Evolutionary conservation across 1,140 invertebrate species (phyloP), one percentile per base, ranked within the genome.

Genomic region (Penaeus vannamei): DNA sequence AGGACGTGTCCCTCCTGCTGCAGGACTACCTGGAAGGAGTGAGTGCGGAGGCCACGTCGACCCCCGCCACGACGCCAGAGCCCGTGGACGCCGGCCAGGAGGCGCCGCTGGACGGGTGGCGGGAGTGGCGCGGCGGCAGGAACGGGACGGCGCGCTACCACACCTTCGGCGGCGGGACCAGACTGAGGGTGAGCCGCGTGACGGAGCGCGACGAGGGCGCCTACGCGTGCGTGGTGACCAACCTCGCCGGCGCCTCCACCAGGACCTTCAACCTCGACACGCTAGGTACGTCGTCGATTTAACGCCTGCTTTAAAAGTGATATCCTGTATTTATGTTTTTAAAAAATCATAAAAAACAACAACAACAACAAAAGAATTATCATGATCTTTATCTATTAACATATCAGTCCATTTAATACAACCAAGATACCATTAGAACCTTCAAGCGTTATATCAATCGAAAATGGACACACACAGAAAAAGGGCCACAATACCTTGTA

Each of bases 211-310:
- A 89, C n/a, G 87, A 89, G n/a, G 87, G 87, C 12, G 23, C 84
- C 5, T 89, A 89, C 60, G 66, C 83, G 0, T 89, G 87, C 64
- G 82, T 84, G 76, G 87, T 89, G n/a, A 29, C 69, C 22, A 89
- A 89, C 61, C 64, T 79, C 61, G 87, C 87, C 23, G 87, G 87
- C 7, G 12, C 60, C 17, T 64, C 87, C 14, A 79, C 87, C 19
- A 84, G 77, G 59, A 89, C 82, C n/a, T 89, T 89, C 61, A 64
- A 60, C 23, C 32, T 89, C 23, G 87, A 89, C 64, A 81, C 76
- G 8, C 62, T 89, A n/a, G 87, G 87, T 89, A 19, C 62, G 87
- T 80, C 32, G 46, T 22, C 22, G 10, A 12, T 12, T 2, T 53
- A 17, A 0, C 53, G 10, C 53, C 59, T 81, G 23, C 23, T 23